A percentile compares a stretch with the other conserved stretches of the same genome.
These are phyloP conservation scores for Vireo altiloquus DNA, from an alignment of 2,113 vertebrate genomes.

Conservation along the genomic window DNA sequence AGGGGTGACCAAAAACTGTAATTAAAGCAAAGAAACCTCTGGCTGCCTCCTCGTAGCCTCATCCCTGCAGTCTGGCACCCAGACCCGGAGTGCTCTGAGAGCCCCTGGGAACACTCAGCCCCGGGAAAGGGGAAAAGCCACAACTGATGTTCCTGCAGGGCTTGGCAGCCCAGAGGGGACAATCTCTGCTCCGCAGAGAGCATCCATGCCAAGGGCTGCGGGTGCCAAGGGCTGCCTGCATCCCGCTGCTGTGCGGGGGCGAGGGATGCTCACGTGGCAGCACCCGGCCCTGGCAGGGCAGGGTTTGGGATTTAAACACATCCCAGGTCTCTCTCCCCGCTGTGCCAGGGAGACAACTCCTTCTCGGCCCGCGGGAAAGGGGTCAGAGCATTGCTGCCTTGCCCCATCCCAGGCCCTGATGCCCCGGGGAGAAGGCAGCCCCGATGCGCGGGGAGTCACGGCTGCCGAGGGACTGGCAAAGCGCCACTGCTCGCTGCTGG, in stretches of 20 bases:
- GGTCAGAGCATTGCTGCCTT: background rate
- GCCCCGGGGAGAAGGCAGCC: background rate
- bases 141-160: background rate
- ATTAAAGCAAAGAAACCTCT: background rate
- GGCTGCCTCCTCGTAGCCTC: background rate
- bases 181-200: background rate
- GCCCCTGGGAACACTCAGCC: background rate
- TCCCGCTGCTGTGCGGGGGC: rapidly evolving
- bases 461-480: background rate
- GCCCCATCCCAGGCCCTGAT: rapidly evolving
- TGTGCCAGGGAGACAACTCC: rapidly evolving
- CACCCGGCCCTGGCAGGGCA: background rate
- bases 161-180: background rate
- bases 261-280: background rate
- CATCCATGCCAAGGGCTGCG: rapidly evolving
- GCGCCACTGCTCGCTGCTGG: background rate
- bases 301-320: background rate
- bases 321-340: background rate
- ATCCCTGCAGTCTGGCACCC: background rate
- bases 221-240: background rate
- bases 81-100: background rate
- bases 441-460: rapidly evolving
- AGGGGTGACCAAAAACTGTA: background rate
- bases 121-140: rapidly evolving
- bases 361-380: background rate